Evolutionary conservation across 2,888 invertebrate genomes (phyloP).

Genomic region (Cerceris ruficornis): DNA sequence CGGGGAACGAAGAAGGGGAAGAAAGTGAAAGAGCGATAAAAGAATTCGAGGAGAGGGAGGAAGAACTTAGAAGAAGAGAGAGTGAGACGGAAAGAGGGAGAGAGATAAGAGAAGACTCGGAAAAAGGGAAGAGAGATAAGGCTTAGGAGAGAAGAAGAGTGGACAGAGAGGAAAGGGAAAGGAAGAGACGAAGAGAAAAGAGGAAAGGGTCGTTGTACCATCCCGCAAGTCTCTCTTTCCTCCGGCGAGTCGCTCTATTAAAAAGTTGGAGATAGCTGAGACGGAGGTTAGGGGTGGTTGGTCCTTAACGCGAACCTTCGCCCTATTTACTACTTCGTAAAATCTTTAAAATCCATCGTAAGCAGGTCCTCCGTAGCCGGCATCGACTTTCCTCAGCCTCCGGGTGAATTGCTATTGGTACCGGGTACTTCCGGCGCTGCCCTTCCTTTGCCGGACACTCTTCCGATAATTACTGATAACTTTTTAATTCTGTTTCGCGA

Average conservation of each 20-base stretch:
- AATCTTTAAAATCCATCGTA: conserved; percentile 67
- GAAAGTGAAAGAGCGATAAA: conserved; percentile 19
- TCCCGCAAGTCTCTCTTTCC: conserved; percentile 31
- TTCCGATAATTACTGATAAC: conserved; percentile 60
- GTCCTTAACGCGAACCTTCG: conserved; percentile 65
- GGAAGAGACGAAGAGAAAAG: conserved; percentile 8
- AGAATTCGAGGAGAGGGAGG: conserved; percentile 15
- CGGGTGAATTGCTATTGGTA: conserved; percentile 17
- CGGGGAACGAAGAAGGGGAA: conserved; percentile 12
- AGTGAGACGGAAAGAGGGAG: not conserved
- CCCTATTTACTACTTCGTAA: conserved; percentile 70
- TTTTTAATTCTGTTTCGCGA: conserved; percentile 36
- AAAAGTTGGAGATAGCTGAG: conserved; percentile 72
- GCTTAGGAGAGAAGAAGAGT: not conserved
- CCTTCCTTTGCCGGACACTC: conserved; percentile 10
- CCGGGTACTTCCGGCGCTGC: conserved; percentile 17
- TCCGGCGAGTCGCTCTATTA: conserved; percentile 67
- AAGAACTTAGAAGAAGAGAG: not conserved
- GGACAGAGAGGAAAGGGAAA: conserved; percentile 20
- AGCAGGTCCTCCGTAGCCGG: conserved; percentile 30
- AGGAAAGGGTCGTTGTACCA: conserved; percentile 43
- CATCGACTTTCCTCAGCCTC: conserved; percentile 19
- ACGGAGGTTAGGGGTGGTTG: conserved; percentile 44
- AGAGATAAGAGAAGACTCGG: conserved; percentile 4
- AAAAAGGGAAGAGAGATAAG: not conserved